These are phyloP conservation scores for Apostichopus leukothele DNA, from an alignment of 53 echinoderm and acorn worm species.

Conservation along the genomic window DNA sequence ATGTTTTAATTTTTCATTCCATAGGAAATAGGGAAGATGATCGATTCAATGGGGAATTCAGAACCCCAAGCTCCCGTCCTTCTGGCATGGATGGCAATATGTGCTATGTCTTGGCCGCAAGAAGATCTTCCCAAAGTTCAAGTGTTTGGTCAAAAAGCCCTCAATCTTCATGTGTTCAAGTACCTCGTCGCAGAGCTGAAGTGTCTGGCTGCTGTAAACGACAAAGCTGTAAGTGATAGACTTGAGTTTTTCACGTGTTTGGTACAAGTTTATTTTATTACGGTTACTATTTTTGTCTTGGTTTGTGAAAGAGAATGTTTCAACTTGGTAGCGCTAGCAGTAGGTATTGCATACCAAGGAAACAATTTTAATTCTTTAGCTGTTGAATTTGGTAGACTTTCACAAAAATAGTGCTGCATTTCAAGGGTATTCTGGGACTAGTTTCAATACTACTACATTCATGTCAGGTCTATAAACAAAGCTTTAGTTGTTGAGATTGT, in stretches of 20 bases:
- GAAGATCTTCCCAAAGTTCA: constrained; percentile 45
- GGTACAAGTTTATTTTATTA: not conserved
- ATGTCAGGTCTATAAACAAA: no score
- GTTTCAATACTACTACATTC: no score
- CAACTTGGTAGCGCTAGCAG: no score
- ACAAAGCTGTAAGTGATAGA: constrained; percentile 55
- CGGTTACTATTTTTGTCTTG: no score
- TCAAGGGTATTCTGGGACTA: no score
- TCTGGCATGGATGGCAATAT: constrained; percentile 79
- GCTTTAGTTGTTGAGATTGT: no score
- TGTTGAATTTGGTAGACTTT: not conserved
- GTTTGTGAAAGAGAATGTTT: no score
- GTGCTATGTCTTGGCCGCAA: constrained; percentile 72
- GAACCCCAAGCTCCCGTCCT: constrained; percentile 76
- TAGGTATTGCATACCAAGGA: no score
- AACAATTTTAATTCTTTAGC: no score
- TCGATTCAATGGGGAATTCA: constrained; percentile 64
- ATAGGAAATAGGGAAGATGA: constrained; percentile 68
- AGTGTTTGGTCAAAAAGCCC: constrained; percentile 80
- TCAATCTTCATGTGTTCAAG: constrained; percentile 81
- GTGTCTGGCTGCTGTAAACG: constrained; percentile 16
- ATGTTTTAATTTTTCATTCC: not conserved
- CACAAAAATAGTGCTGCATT: no score
- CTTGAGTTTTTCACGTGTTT: not conserved
- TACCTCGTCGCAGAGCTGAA: constrained; percentile 65